Conservation (phyloP, 2,797 vertebrate genomes). For the Lacerta bilineata region DNA sequence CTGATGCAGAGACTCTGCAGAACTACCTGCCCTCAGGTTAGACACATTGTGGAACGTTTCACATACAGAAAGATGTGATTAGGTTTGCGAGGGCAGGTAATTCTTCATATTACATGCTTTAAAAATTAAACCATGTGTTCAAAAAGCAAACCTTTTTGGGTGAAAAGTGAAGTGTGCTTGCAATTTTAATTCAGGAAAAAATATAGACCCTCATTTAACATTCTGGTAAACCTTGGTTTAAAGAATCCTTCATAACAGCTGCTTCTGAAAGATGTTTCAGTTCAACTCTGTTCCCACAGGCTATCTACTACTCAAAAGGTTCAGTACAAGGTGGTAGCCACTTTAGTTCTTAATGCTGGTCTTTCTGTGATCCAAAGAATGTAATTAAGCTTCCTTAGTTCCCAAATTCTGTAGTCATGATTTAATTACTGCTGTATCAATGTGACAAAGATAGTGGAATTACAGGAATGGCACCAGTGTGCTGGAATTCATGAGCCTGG, state of each 20-base stretch:
- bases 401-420: no score
- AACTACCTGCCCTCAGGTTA: background rate
- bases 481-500: conserved; percentile 17
- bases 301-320: background rate
- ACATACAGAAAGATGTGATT: background rate
- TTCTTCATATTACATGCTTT: background rate
- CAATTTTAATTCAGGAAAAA: background rate
- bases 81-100: background rate
- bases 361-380: background rate
- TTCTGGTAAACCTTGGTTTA: no score
- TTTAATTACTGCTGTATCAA: background rate
- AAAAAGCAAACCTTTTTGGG: background rate
- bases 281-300: background rate
- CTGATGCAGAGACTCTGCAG: background rate
- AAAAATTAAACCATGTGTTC: background rate
- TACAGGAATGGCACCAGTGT: fast-evolving
- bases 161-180: background rate
- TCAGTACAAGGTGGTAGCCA: background rate
- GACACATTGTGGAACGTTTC: background rate
- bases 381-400: background rate
- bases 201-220: background rate
- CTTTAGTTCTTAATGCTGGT: background rate
- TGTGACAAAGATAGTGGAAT: background rate
- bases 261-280: background rate
- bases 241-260: background rate